phyloP scores from a whole-genome alignment of 30 jellyfish, hydroid and myxozoan species.

The Mastigias papua region DNA sequence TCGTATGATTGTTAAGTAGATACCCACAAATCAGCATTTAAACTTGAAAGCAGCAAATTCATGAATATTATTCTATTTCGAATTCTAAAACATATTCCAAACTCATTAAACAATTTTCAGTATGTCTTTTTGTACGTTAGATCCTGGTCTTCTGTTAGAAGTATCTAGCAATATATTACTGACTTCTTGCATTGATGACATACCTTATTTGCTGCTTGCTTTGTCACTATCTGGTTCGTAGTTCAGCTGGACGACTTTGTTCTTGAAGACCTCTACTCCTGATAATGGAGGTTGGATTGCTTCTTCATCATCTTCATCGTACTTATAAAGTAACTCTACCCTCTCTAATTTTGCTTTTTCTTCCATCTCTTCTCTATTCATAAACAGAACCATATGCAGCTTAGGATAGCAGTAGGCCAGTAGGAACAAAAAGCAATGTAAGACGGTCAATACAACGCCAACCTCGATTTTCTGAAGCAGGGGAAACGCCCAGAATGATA shows the following conservation, averaged over 20 bases:
- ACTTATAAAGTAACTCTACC: slow-evolving; percentile 21
- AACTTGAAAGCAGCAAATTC: too few relatives aligned
- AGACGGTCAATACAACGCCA: slow-evolving; percentile 74
- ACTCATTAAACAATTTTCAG: too few relatives aligned
- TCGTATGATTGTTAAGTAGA: too few relatives aligned
- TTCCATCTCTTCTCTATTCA: slow-evolving; percentile 52
- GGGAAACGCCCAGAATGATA: slow-evolving; percentile 68
- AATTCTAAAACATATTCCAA: too few relatives aligned
- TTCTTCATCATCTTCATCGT: slow-evolving; percentile 60
- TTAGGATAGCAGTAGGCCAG: slow-evolving; percentile 81
- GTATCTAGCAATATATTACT: too few relatives aligned
- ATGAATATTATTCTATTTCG: too few relatives aligned
- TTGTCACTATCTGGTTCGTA: slow-evolving; percentile 33
- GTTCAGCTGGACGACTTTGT: slow-evolving; percentile 45
- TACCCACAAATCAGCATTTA: too few relatives aligned
- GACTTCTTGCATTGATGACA: background rate
- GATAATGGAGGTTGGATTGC: slow-evolving; percentile 43
- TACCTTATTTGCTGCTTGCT: background rate
- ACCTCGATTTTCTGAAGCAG: slow-evolving; percentile 69
- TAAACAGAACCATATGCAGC: slow-evolving; percentile 78
- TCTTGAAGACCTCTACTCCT: slow-evolving; percentile 62
- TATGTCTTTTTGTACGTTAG: too few relatives aligned
- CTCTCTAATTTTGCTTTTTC: slow-evolving; percentile 48
- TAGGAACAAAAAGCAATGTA: slow-evolving; percentile 59
- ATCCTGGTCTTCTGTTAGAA: too few relatives aligned